Base-by-base conservation (phyloP, 2,888 invertebrate species). In the Nemotelus pantherinus region DNA sequence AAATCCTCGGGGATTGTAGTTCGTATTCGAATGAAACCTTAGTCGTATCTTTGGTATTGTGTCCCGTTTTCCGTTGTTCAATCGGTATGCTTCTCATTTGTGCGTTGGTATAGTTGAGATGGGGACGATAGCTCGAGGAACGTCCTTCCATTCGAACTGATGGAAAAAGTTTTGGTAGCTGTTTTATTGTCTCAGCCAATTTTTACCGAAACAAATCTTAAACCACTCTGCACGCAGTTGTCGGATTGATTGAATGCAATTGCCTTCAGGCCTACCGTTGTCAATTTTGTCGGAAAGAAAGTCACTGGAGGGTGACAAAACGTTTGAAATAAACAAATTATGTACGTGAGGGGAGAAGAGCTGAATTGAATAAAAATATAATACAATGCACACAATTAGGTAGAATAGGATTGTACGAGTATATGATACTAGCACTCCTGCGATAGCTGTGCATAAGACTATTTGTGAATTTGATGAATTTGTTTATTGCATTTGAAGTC, bases 1-100 rank as follows among this genome's bases (percentile, higher is more conserved):
- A 81, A 81, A 81, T 82, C 82, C 82, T 81, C 58, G 77, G 82
- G 80, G 82, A 82, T 79, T 79, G 67, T 72, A 58, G 75, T 63
- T 58, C 67, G 41, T 79, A 80, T 48, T 55, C 65, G 65, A 45
- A 45, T 57, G 65, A 65, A 55, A 45, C 63, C 64, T 76, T 64
- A 44, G 55, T 65, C 64, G 44, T 44, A 44, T 64, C 50, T 67
- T 45, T 2, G 3, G 67, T 48, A 39, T 39, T 39, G 39, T 48
- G 55, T n/a, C 43, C 45, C 43, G 39, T 39, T 4, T 60, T 44
- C 44, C 43, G 9, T 10, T 25, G 10, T 44, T n/a, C 9, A 48
- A 48, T 39, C 50, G 45, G 25, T 25, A 25, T 50, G 47, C 63
- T 48, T 74, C 63, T 48, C 74, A 65, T 65, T 76, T 76, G n/a